Base-by-base conservation (phyloP, 1,140 invertebrate genomes). In the Drosophila mojavensis region DNA sequence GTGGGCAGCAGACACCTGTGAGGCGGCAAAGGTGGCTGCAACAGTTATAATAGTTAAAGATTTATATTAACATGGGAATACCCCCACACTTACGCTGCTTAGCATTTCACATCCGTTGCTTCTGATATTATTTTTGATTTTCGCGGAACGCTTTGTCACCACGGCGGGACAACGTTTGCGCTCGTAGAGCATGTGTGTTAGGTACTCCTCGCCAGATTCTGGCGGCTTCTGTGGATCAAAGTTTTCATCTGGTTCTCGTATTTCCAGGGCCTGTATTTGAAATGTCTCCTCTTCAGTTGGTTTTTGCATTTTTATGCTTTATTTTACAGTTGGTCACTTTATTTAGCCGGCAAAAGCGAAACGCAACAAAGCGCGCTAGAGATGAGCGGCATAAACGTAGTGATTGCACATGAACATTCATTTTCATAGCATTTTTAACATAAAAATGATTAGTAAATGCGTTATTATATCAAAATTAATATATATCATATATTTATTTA, bases 141-240 rank as follows among this genome's bases (percentile, higher is more conserved):
- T 84, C 0, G 56, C 5, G 0, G 74, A 81, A 11, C 78, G 75
- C 13, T 90, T 91, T 24, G 83, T 88, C 0, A 92, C 80, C 5
- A 92, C 81, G 0, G 86, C 91, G 0, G 91, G 91, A 9, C 90
- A 92, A 3, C 69, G 71, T 62, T 91, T 86, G 7, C 91, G 75
- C 45, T 92, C 91, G 47, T 92, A 91, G 7, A 88, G 15, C 82
- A 92, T 91, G 63, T 91, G 88, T 73, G 66, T 91, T 9, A 92
- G 51, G 68, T 79, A 92, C 61, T 92, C 90, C 39, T 92, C 90
- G 2, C 91, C 91, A 5, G 63, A 79, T 24, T 88, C 47, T 15
- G 91, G 91, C 30, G 63, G 51, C n/a, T 75, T 77, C 0, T 65
- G 28, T 13, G 91, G 91, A 81, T 92, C 90, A 24, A 92, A 92